Evolutionary conservation across 2,797 vertebrate genomes (phyloP).

Genomic region (Tympanoctomys barrerae): DNA sequence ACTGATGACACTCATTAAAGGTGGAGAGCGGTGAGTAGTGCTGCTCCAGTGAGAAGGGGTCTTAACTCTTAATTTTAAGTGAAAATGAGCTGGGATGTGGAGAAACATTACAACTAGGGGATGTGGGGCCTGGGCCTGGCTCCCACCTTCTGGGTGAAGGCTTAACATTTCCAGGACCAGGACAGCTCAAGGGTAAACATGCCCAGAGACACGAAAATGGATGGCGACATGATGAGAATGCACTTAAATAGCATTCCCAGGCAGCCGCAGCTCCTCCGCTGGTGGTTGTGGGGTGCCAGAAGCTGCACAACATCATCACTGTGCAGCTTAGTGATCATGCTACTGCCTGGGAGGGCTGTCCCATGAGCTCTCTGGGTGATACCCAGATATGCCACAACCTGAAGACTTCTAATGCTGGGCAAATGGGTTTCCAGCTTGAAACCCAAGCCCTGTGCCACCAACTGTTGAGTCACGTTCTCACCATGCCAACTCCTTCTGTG

Average conservation of each 20-base stretch:
- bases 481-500: not conserved
- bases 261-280: not conserved
- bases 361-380: not conserved
- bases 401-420: not conserved
- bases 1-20: constrained; percentile 26
- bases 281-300: constrained; percentile 76
- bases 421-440: not conserved
- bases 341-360: not conserved
- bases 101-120: not conserved
- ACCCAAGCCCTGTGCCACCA: not conserved
- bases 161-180: not conserved
- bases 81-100: not conserved
- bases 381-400: not conserved
- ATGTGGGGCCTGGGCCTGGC: not conserved
- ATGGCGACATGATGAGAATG: constrained; percentile 3
- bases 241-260: not conserved
- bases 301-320: constrained; percentile 56
- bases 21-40: constrained; percentile 1
- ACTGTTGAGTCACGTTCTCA: not conserved
- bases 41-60: not conserved
- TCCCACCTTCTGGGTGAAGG: not conserved
- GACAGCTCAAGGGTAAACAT: constrained; percentile 32
- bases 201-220: not conserved
- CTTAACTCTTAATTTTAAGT: constrained; percentile 29
- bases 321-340: fast-evolving